Percentiles rank a stretch among this genome's conserved stretches.
Conservation (phyloP, 2,888 invertebrate species). For the Peribatodes rhomboidaria region DNA sequence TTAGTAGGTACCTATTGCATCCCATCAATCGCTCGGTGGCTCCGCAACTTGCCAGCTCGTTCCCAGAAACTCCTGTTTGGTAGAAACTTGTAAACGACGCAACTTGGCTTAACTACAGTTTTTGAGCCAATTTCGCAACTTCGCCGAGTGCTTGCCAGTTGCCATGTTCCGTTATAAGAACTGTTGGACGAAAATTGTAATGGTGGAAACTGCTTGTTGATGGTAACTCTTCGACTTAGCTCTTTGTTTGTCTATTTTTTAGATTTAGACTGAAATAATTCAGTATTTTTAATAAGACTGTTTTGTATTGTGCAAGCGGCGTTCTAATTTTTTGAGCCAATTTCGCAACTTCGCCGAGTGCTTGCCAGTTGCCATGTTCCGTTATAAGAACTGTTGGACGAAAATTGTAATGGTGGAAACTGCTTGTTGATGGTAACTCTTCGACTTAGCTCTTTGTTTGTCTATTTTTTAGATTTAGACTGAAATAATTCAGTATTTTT, state of each 20-base stretch:
- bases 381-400: slow-evolving; percentile 16
- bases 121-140: slow-evolving; percentile 35
- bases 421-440: slow-evolving; percentile 15
- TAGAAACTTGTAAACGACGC: slow-evolving; percentile 35
- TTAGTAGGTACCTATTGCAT: slow-evolving; percentile 3
- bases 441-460: not conserved
- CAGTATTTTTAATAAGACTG: not conserved
- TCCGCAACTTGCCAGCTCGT: slow-evolving; percentile 14
- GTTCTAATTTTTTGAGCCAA: slow-evolving; percentile 40
- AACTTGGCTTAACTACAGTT: slow-evolving; percentile 36
- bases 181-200: slow-evolving; percentile 21
- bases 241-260: slow-evolving; percentile 1
- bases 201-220: slow-evolving; percentile 18
- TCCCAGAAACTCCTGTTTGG: slow-evolving; percentile 22
- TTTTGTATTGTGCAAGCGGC: not conserved
- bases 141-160: slow-evolving; percentile 19
- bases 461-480: too few species aligned
- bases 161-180: slow-evolving; percentile 19
- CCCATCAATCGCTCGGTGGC: slow-evolving; percentile 25
- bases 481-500: too few species aligned
- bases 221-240: not conserved
- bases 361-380: slow-evolving; percentile 21
- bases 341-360: slow-evolving; percentile 21
- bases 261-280: not conserved
- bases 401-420: slow-evolving; percentile 19